These are phyloP conservation scores for Leptinotarsa haldemani DNA, from an alignment of 2,888 invertebrate genomes.

Conservation along the genomic window DNA sequence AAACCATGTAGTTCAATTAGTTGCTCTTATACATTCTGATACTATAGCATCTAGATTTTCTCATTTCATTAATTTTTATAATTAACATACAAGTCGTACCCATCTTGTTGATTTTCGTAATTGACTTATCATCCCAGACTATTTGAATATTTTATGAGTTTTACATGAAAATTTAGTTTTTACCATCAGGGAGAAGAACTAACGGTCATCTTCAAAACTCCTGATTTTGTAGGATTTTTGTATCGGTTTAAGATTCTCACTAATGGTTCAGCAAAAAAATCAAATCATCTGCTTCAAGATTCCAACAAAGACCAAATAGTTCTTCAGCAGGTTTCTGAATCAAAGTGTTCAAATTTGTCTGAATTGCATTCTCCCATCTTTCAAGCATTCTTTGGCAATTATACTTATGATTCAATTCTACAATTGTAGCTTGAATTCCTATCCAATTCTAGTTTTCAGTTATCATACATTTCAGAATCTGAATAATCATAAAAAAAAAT, in stretches of 20 bases:
- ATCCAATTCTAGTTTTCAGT: no score
- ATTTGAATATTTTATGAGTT: background rate
- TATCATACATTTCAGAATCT: no score
- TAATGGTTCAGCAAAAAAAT: background rate
- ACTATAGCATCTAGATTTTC: background rate
- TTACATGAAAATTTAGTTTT: background rate
- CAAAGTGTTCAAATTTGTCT: background rate
- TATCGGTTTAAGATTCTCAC: background rate
- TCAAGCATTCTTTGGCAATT: no score
- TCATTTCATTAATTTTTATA: background rate
- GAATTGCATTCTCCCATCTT: background rate
- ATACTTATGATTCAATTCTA: no score
- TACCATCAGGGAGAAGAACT: background rate
- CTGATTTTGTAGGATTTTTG: background rate
- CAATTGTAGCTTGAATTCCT: no score
- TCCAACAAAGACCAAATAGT: conserved; percentile 6
- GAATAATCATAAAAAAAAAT: no score
- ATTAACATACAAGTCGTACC: background rate
- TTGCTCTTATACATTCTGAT: background rate
- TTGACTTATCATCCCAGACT: background rate
- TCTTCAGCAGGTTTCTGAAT: background rate
- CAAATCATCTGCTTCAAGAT: background rate
- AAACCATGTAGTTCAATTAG: background rate
- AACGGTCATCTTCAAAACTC: background rate
- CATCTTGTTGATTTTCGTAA: background rate